Conservation (phyloP, 2,888 invertebrate genomes). For the Athripsodes cinereus region DNA sequence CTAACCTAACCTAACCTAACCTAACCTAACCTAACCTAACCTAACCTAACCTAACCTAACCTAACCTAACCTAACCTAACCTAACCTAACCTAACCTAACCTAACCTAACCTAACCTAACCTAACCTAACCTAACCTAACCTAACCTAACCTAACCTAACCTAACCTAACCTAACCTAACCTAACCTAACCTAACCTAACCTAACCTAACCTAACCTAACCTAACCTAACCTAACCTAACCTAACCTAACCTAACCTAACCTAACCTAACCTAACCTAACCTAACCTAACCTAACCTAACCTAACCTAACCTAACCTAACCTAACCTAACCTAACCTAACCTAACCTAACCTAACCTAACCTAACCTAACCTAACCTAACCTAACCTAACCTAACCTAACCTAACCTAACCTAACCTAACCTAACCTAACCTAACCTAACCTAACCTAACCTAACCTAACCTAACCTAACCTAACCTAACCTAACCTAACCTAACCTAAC, state of each 20-base stretch:
- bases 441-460: conserved; percentile 4
- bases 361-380: conserved; percentile 4
- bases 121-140: no score
- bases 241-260: conserved; percentile 4
- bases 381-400: conserved; percentile 4
- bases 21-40: no score
- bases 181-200: no score
- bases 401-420: conserved; percentile 4
- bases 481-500: conserved; percentile 4
- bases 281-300: conserved; percentile 4
- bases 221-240: not conserved
- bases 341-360: not conserved
- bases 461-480: conserved; percentile 4
- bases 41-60: no score
- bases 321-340: conserved; percentile 4
- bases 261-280: conserved; percentile 4
- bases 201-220: no score
- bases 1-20: no score
- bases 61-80: no score
- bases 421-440: conserved; percentile 4
- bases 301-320: conserved; percentile 4
- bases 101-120: no score
- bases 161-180: no score
- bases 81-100: no score
- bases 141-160: no score